These are phyloP conservation scores for Aphodius sticticus DNA, from an alignment of 2,888 invertebrate genomes.

Conservation along the genomic window DNA sequence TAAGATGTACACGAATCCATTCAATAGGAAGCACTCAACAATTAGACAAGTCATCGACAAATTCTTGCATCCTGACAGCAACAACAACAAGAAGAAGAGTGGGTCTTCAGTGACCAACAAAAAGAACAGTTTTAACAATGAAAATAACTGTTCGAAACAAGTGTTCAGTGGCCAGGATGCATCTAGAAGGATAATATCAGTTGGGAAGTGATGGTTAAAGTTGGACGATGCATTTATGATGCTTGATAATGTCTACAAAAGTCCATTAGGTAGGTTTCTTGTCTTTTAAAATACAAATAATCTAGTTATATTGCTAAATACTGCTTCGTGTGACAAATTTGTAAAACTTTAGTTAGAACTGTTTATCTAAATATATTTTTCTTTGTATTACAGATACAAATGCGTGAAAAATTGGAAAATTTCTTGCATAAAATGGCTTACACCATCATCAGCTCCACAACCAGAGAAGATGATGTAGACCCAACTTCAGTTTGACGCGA, in stretches of 20 bases:
- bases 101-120: not conserved
- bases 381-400: not conserved
- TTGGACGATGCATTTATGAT: not conserved
- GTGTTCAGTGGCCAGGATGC: not conserved
- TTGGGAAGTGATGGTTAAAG: not conserved
- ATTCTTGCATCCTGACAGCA: conserved; percentile 64
- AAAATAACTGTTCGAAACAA: not conserved
- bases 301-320: no score
- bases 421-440: not conserved
- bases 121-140: not conserved
- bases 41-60: conserved; percentile 72
- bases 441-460: not conserved
- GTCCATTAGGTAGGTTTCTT: not conserved
- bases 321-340: not conserved
- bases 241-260: not conserved
- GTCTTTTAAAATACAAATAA: not conserved
- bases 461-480: not conserved
- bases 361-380: not conserved
- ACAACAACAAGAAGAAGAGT: conserved; percentile 33
- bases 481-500: not conserved
- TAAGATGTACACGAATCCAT: conserved; percentile 74
- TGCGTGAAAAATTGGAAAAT: not conserved
- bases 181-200: not conserved
- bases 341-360: not conserved
- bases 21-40: conserved; percentile 74